Conservation (phyloP, 2,888 invertebrate genomes). For the Spicauda simplicius region DNA sequence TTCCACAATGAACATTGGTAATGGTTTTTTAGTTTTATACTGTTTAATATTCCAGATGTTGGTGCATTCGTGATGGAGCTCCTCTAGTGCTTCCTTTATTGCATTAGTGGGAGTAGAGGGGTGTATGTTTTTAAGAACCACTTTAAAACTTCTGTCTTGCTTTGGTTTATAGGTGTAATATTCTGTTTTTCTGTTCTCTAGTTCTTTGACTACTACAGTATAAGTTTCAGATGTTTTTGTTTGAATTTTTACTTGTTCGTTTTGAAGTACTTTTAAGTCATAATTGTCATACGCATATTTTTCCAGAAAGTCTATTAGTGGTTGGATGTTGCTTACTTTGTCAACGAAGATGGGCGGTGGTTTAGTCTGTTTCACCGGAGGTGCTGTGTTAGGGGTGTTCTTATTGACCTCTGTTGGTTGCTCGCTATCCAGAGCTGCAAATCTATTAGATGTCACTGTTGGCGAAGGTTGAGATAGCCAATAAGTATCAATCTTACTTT, state of each 20-base stretch:
- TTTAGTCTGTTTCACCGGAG: background rate
- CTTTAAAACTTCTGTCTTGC: slow-evolving; percentile 35
- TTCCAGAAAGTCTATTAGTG: background rate
- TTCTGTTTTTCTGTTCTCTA: slow-evolving; percentile 35
- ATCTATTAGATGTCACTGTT: slow-evolving; percentile 1
- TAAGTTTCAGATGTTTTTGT: slow-evolving; percentile 28
- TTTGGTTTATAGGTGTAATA: slow-evolving; percentile 40
- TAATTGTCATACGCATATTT: background rate
- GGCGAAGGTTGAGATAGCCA: slow-evolving; percentile 7
- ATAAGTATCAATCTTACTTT: slow-evolving; percentile 4
- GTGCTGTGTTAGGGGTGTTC: background rate
- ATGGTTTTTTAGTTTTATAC: slow-evolving; percentile 28
- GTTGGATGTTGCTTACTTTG: background rate
- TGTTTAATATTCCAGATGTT: slow-evolving; percentile 38
- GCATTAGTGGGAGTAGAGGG: slow-evolving; percentile 37
- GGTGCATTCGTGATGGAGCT: slow-evolving; percentile 13
- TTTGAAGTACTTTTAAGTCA: background rate
- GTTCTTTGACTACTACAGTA: slow-evolving; percentile 26
- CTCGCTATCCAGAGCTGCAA: background rate
- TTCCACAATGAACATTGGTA: slow-evolving; percentile 18
- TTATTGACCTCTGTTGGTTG: background rate
- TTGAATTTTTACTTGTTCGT: slow-evolving; percentile 12
- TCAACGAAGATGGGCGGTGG: background rate
- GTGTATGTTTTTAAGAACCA: slow-evolving; percentile 39
- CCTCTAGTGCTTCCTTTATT: slow-evolving; percentile 32